Conservation (phyloP, 2,113 vertebrate genomes). For the Silurus meridionalis region DNA sequence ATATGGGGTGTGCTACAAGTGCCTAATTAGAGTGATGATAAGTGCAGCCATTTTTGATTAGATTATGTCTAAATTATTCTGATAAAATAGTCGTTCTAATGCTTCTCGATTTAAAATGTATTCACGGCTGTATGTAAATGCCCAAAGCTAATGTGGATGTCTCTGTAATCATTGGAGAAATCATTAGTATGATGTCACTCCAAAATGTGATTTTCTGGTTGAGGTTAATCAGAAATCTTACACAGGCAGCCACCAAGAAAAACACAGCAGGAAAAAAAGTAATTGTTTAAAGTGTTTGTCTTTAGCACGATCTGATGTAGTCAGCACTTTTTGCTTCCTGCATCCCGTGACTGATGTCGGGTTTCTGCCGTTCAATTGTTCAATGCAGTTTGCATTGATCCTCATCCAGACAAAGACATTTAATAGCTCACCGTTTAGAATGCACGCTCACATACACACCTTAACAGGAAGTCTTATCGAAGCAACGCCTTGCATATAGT, state of each 20-base stretch:
- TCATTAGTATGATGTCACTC: background rate
- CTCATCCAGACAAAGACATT: conserved; percentile 7
- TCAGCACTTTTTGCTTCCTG: conserved; percentile 4
- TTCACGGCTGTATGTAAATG: background rate
- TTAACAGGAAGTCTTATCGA: conserved; percentile 1
- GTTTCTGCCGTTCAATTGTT: background rate
- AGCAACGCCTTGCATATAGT: background rate
- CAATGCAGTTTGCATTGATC: conserved; percentile 11
- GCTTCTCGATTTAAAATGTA: background rate
- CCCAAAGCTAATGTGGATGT: background rate
- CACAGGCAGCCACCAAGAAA: background rate
- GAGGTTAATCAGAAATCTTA: background rate
- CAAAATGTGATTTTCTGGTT: background rate
- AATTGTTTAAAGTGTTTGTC: background rate
- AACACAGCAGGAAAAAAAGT: background rate
- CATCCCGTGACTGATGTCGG: background rate
- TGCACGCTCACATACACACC: background rate
- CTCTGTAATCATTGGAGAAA: background rate
- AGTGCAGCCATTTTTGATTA: background rate
- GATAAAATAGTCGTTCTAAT: background rate
- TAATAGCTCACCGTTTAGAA: background rate
- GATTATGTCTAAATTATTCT: background rate
- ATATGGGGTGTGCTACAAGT: background rate
- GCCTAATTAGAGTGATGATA: background rate
- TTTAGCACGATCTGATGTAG: background rate